Conservation (phyloP, 2,888 invertebrate species). For the Meiosimyza platycephala region DNA sequence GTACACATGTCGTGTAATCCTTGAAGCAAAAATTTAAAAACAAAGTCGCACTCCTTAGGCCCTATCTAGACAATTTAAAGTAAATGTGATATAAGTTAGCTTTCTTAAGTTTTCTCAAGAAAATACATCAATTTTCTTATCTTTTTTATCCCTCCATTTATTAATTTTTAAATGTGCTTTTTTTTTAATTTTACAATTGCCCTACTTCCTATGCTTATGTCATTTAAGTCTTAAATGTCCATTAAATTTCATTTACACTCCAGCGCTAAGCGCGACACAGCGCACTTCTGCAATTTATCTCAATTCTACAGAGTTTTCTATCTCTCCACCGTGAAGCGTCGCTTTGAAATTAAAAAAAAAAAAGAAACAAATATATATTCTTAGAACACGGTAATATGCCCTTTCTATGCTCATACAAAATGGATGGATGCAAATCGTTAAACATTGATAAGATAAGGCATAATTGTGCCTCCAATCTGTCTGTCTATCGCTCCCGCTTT, state of each 20-base stretch:
- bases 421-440: slow-evolving; percentile 21
- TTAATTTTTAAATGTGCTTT: too few relatives aligned
- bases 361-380: too few relatives aligned
- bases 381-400: too few relatives aligned
- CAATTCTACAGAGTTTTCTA: background rate
- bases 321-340: background rate
- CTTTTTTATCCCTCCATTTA: too few relatives aligned
- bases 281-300: background rate
- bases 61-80: too few relatives aligned
- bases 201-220: background rate
- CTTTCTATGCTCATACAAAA: background rate
- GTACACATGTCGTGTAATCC: too few relatives aligned
- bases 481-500: background rate
- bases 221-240: background rate
- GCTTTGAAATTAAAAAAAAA: too few relatives aligned
- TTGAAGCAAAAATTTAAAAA: too few relatives aligned
- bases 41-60: too few relatives aligned
- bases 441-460: slow-evolving; percentile 23
- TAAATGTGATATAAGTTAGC: too few relatives aligned
- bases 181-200: background rate
- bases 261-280: background rate
- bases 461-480: slow-evolving; percentile 17
- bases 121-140: too few relatives aligned
- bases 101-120: too few relatives aligned
- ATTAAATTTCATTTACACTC: slow-evolving; percentile 20